Percentiles rank a stretch among this genome's conserved stretches.
phyloP scores from a whole-genome alignment of 2,888 invertebrate genomes.

The Lasioglossum leucozonium region DNA sequence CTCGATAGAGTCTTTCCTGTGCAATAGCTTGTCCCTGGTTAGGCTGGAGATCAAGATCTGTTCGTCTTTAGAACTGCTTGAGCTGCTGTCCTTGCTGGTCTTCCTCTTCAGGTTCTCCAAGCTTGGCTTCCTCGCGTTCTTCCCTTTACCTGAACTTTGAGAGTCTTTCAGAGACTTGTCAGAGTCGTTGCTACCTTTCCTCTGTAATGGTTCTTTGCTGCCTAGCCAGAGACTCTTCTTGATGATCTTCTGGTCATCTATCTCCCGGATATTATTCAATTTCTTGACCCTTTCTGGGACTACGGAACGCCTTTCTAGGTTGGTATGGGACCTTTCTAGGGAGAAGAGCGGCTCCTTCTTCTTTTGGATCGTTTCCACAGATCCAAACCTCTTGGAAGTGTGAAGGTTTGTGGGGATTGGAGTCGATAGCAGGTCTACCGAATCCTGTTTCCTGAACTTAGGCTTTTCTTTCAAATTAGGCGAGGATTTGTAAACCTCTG shows the following conservation, averaged over 20 bases:
- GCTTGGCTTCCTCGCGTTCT: conserved; percentile 72
- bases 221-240: conserved; percentile 58
- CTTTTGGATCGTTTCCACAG: conserved; percentile 71
- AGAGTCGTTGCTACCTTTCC: conserved; percentile 76
- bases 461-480: conserved; percentile 44
- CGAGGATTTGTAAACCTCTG: background rate
- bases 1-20: conserved; percentile 74
- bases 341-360: conserved; percentile 63
- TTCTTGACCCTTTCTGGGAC: conserved; percentile 69
- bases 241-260: conserved; percentile 68
- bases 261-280: conserved; percentile 75
- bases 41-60: conserved; percentile 67
- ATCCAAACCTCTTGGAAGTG: conserved; percentile 73
- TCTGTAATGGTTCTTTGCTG: conserved; percentile 62
- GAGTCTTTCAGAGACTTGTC: conserved; percentile 70
- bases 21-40: conserved; percentile 57
- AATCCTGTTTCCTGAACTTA: conserved; percentile 74
- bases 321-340: conserved; percentile 73
- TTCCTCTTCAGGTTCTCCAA: conserved; percentile 75
- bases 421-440: conserved; percentile 64
- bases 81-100: conserved; percentile 78
- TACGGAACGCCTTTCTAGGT: conserved; percentile 68
- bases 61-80: conserved; percentile 78
- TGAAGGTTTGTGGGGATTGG: conserved; percentile 61
- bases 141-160: conserved; percentile 7